Evolutionary conservation across 2,888 invertebrate species (phyloP), one percentile per base, ranked within the genome.

Genomic region (Hirtodrosophila trivittata): DNA sequence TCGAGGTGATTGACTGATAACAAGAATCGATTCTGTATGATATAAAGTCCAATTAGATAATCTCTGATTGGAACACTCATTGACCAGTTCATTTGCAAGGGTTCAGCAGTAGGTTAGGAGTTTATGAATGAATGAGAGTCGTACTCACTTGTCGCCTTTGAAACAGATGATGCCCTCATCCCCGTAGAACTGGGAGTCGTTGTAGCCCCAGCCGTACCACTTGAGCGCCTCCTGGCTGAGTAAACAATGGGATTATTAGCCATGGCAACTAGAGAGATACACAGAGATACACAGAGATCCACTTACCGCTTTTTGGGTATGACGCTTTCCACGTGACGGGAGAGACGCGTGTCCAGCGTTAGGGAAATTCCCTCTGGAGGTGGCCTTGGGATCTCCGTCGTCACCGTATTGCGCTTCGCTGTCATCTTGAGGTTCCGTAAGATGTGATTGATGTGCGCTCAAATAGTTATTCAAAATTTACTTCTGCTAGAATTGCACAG

Each of bases 171-270:
- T 91, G 65, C 93, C 92, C 56, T 94, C 92, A 76, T 94, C 92
- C 4, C 95, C 89, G 47, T 93, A 90, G 90, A 99, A 99, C 90
- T 94, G 93, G 0, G 98, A 97, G 91, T 99, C 98, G 72, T 95
- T 96, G 92, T 98, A 99, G n/a, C 99, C 99, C 99, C 99, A 99
- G 14, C 99, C 99, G 92, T 98, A 98, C 99, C 99, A 99, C 92
- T 98, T 98, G 46, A 99, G 92, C 28, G 97, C 91, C 50, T 97
- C 95, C 91, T 98, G 97, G 86, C 98, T 98, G 92, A 56, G 41
- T 5, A 13, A 18, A 21, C 1, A 45, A 7, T 10, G 13, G 13
- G n/a, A n/a, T n/a, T n/a, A n/a, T n/a, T n/a, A n/a, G n/a, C n/a
- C n/a, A n/a, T n/a, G n/a, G n/a, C n/a, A n/a, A n/a, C n/a, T n/a